Conservation (phyloP, 1,140 invertebrate genomes). For the Drepana arcuata region DNA sequence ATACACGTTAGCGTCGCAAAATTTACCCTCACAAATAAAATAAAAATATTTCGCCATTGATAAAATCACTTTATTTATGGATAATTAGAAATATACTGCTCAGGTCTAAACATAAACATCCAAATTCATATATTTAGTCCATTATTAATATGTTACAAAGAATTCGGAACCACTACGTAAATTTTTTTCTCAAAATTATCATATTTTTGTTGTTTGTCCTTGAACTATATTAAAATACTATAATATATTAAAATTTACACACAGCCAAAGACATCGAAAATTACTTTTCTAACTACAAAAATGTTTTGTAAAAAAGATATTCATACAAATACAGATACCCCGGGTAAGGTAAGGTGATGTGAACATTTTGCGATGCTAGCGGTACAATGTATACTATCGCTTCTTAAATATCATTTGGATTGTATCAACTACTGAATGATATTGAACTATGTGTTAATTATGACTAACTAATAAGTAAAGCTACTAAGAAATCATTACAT, state of each 20-base stretch:
- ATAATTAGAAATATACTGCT: constrained; percentile 55
- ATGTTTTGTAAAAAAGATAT: constrained; percentile 44
- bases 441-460: constrained; percentile 16
- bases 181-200: constrained; percentile 54
- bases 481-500: constrained; percentile 15
- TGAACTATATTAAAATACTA: constrained; percentile 30
- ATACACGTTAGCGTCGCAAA: constrained; percentile 49
- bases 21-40: constrained; percentile 29
- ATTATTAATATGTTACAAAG: constrained; percentile 37
- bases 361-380: constrained; percentile 70
- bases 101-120: constrained; percentile 65
- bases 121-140: constrained; percentile 45
- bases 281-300: constrained; percentile 57
- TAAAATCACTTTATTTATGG: constrained; percentile 62
- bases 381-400: constrained; percentile 37
- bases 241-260: constrained; percentile 52
- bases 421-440: constrained; percentile 8
- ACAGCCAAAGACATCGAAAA: constrained; percentile 69
- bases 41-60: constrained; percentile 43
- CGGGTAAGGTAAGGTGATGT: constrained; percentile 58
- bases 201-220: constrained; percentile 33
- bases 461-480: constrained; percentile 16
- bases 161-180: constrained; percentile 48
- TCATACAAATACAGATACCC: constrained; percentile 43
- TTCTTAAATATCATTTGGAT: constrained; percentile 12